Evolutionary conservation across 2,888 invertebrate species (phyloP), one percentile per base, ranked within the genome.

Genomic region (Tinea semifulvella): DNA sequence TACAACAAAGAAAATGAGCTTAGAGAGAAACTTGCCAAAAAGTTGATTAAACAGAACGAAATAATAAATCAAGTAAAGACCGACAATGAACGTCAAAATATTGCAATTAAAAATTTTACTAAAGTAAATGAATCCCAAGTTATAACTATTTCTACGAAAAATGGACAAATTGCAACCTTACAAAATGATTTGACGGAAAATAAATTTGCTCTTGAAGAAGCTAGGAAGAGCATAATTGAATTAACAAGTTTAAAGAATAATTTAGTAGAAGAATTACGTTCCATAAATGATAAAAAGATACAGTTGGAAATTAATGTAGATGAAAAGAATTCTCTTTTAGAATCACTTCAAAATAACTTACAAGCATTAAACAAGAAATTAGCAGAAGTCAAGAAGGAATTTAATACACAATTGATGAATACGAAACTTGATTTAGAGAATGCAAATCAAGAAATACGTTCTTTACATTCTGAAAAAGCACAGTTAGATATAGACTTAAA

Each of bases 31-130:
- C n/a, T 26, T 5, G 27, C 14, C 14, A 14, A 16, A 11, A 20
- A 43, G 8, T 44, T 43, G 36, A 19, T 28, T 43, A 47, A 40
- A 38, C 40, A 46, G 31, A 47, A 39, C 5, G 40, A 20, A 19
- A 26, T 20, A 25, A 28, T 25, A 27, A 42, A 50, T 4, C 25
- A 42, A 2, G 1, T 18, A 52, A 38, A 48, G 49, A 47, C 48
- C 8, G 50, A 56, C 45, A 58, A 56, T 43, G 52, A 56, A 22
- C 44, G 42, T n/a, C 22, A 22, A 22, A 22, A 7, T 7, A 8
- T 7, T 27, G 56, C 59, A 56, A 36, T 47, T 63, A 36, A 46
- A 49, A 14, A 11, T n/a, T 31, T 31, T 3, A n/a, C 11, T 6
- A 7, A 16, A 36, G n/a, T 17, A 2, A 36, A 18, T 18, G 36